Evolutionary conservation across 2,888 invertebrate genomes (phyloP).

Genomic region (Rutpela maculata): DNA sequence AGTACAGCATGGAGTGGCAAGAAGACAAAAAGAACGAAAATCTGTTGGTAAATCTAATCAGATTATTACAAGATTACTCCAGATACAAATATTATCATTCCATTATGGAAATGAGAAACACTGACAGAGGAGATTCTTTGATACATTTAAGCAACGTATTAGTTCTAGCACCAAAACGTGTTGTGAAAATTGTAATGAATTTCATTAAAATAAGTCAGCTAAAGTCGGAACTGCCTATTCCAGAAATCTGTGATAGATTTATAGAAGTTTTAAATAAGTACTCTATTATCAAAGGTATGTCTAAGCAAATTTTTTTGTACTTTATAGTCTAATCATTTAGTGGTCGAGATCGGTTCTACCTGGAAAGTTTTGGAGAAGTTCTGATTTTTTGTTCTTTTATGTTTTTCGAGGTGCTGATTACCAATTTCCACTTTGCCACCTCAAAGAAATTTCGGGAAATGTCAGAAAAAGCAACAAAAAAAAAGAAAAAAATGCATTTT

Average conservation of each 20-base stretch:
- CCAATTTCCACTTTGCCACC: no score
- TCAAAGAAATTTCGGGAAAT: no score
- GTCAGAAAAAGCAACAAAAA: no score
- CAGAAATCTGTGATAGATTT: conserved; percentile 66
- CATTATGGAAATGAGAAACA: conserved; percentile 65
- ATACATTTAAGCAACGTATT: conserved; percentile 66
- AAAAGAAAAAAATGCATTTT: no score
- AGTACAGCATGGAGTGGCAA: conserved; percentile 67
- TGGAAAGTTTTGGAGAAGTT: no score
- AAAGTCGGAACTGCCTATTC: conserved; percentile 69
- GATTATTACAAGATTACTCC: conserved; percentile 67
- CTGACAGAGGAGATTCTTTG: conserved; percentile 68
- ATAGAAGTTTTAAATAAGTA: conserved; percentile 62
- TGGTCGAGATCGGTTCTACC: no score
- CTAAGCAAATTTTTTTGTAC: background rate
- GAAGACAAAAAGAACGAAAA: conserved; percentile 63
- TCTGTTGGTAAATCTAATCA: conserved; percentile 66
- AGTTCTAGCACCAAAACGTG: conserved; percentile 64
- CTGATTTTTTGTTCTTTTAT: no score
- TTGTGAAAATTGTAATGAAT: conserved; percentile 71
- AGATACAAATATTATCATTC: conserved; percentile 64
- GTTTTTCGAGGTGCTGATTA: no score
- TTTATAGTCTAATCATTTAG: no score
- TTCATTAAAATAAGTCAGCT: conserved; percentile 63
- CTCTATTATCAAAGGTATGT: conserved; percentile 57